These are phyloP conservation scores for Agonopterix heracliana DNA, from an alignment of 2,888 invertebrate genomes.

Conservation along the genomic window DNA sequence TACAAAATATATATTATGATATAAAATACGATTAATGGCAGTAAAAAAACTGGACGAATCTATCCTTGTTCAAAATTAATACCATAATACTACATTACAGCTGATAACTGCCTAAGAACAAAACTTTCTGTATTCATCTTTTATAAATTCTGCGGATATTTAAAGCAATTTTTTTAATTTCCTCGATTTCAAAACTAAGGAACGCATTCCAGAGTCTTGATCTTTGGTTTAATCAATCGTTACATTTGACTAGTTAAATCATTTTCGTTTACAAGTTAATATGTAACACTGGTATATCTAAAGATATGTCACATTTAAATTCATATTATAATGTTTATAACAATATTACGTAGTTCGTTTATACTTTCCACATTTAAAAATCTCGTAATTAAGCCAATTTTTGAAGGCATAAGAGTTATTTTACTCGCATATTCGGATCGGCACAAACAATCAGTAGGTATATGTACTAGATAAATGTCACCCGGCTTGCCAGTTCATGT, in stretches of 20 bases:
- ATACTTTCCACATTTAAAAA: no score
- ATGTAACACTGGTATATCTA: constrained; percentile 19
- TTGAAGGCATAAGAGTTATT: no score
- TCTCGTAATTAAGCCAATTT: no score
- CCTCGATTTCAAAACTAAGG: no score
- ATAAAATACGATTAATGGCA: neutral
- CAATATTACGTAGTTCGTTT: no score
- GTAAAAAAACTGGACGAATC: neutral
- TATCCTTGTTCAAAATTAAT: neutral
- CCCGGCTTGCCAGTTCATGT: no score
- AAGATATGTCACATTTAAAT: constrained; percentile 30
- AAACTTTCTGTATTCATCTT: no score
- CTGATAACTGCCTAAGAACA: constrained; percentile 3
- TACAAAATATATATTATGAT: neutral
- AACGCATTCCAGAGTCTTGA: neutral
- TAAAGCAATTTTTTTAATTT: no score
- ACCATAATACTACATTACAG: neutral
- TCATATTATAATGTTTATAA: neutral
- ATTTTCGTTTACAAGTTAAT: constrained; percentile 5
- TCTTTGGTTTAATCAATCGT: constrained; percentile 25
- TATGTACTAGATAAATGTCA: no score
- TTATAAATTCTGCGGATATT: no score
- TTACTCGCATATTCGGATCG: no score
- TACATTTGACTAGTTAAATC: constrained; percentile 21
- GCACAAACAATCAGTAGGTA: no score